Conservation (phyloP, 2,113 vertebrate genomes). For the Mormoops blainvillei region DNA sequence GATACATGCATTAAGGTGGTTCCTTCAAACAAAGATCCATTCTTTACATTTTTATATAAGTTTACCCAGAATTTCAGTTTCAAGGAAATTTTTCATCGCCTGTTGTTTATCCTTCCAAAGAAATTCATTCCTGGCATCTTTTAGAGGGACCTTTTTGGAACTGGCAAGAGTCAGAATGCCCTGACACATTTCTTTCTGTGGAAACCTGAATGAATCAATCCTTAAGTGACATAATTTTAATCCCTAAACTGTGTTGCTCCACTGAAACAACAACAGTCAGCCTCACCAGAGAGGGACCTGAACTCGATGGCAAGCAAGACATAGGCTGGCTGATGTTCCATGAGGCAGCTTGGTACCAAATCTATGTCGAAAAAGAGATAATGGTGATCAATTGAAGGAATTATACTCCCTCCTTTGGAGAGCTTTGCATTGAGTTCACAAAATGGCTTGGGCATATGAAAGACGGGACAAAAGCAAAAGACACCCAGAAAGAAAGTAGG, state of each 20-base stretch:
- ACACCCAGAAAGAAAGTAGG: neutral
- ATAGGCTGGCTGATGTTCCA: neutral
- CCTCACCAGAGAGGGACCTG: neutral
- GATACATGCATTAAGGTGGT: neutral
- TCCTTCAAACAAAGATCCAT: neutral
- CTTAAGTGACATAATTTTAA: neutral
- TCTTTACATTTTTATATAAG: neutral
- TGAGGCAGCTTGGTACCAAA: neutral
- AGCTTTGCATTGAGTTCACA: neutral
- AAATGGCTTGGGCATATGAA: neutral
- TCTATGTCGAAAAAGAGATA: neutral
- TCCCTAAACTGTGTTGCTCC: neutral
- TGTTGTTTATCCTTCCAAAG: neutral
- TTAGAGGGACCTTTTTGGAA: neutral
- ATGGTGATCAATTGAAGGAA: neutral
- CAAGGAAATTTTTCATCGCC: neutral
- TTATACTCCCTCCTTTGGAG: neutral
- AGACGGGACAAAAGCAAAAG: neutral
- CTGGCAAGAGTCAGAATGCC: neutral
- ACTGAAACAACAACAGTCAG: neutral
- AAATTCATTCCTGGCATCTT: neutral
- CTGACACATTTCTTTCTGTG: neutral
- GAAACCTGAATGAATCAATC: neutral
- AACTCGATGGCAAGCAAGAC: neutral
- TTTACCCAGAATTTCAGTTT: neutral